phyloP scores from a whole-genome alignment of 53 echinoderm and acorn worm species.

The Crossaster papposus region DNA sequence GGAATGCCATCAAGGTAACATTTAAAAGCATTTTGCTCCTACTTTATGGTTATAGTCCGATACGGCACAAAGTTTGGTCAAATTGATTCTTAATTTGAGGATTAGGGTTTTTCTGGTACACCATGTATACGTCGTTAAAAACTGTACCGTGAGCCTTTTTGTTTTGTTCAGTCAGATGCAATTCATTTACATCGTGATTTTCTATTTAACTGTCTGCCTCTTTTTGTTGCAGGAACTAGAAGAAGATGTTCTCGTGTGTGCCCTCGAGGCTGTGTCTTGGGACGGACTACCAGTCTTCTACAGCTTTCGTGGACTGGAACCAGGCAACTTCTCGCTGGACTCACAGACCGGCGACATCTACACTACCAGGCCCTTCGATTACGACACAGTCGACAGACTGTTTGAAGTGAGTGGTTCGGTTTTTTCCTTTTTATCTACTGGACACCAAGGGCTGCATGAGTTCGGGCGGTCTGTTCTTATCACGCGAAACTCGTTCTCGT shows the following conservation, averaged over 20 bases:
- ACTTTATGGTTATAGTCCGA: too few species aligned
- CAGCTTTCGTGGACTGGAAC: constrained; percentile 25
- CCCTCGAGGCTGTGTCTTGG: constrained; percentile 1
- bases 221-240: constrained; percentile 7
- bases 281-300: constrained; percentile 31
- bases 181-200: background rate
- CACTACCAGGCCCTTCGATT: constrained; percentile 45
- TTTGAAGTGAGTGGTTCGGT: constrained; percentile 40
- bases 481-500: too few species aligned
- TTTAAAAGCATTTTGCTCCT: too few species aligned
- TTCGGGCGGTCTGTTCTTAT: too few species aligned
- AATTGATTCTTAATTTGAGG: too few species aligned
- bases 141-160: too few species aligned
- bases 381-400: constrained; percentile 36
- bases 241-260: constrained; percentile 12
- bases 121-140: too few species aligned
- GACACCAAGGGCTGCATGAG: too few species aligned
- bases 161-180: too few species aligned
- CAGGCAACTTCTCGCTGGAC: constrained; percentile 48
- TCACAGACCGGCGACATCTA: constrained; percentile 36
- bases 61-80: too few species aligned
- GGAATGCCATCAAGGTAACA: too few species aligned
- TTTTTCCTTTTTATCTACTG: background rate
- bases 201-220: background rate
- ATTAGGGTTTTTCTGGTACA: too few species aligned